Percentiles rank a stretch among this genome's conserved stretches.
phyloP scores from a whole-genome alignment of 2,888 invertebrate genomes.

The Acleris holmiana region DNA sequence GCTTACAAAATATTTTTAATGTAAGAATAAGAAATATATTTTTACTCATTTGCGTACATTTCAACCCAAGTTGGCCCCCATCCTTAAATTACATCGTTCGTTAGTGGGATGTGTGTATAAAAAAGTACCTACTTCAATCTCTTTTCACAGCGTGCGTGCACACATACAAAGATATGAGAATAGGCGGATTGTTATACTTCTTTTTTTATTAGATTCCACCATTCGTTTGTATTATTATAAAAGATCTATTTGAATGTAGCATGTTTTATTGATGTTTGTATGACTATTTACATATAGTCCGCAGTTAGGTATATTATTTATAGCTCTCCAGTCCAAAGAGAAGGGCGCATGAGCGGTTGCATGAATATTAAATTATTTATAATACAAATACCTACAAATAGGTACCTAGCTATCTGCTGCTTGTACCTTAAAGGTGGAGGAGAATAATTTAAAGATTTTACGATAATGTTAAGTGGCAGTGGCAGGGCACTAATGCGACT shows the following conservation, averaged over 20 bases:
- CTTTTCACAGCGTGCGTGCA: slow-evolving; percentile 53
- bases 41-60: slow-evolving; percentile 40
- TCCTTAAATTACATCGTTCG: slow-evolving; percentile 59
- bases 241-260: slow-evolving; percentile 49
- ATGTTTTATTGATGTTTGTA: slow-evolving; percentile 37
- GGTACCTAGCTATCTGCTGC: slow-evolving; percentile 30
- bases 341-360: slow-evolving; percentile 41
- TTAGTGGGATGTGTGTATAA: slow-evolving; percentile 48
- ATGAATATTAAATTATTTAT: slow-evolving; percentile 40
- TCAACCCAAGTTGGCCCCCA: slow-evolving; percentile 60
- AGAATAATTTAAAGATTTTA: slow-evolving; percentile 22
- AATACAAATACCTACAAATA: slow-evolving; percentile 34
- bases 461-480: no score
- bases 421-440: slow-evolving; percentile 15
- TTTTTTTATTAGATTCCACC: slow-evolving; percentile 68
- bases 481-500: no score
- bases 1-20: background rate
- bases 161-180: slow-evolving; percentile 53
- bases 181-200: slow-evolving; percentile 58
- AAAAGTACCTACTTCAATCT: slow-evolving; percentile 58
- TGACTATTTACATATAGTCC: slow-evolving; percentile 16
- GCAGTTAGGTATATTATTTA: slow-evolving; percentile 35
- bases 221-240: slow-evolving; percentile 52
- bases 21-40: slow-evolving; percentile 26
- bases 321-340: slow-evolving; percentile 37